phyloP scores from a whole-genome alignment of 2,113 vertebrate species.

The Platycercus adscitus region DNA sequence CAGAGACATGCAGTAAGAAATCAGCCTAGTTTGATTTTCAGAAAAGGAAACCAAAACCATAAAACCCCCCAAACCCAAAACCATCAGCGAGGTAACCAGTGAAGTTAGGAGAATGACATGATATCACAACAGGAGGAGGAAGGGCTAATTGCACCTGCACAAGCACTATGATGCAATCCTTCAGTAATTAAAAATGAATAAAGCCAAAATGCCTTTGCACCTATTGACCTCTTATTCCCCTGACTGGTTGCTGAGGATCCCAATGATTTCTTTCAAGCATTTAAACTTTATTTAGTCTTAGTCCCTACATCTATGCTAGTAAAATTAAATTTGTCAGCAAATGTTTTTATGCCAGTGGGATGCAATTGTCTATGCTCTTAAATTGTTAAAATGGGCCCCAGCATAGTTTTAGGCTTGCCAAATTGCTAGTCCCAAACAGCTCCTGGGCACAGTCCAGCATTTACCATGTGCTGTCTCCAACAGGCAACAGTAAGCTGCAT shows the following conservation, averaged over 20 bases:
- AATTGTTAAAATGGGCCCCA: not conserved
- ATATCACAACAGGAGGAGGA: not conserved
- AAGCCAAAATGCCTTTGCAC: not conserved
- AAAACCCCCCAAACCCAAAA: not conserved
- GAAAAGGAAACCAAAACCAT: not conserved
- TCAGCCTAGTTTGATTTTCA: not conserved
- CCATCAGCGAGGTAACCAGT: not conserved
- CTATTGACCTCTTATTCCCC: not conserved
- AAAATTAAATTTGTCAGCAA: not conserved
- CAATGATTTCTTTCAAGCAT: not conserved
- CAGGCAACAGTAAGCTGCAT: not conserved
- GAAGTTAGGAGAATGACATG: not conserved
- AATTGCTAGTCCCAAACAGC: not conserved
- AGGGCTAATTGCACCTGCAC: not conserved
- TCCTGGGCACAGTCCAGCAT: not conserved
- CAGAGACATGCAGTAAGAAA: not conserved
- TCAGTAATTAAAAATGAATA: not conserved
- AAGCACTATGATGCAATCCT: not conserved
- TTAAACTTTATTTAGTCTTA: not conserved
- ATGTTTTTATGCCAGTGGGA: not conserved
- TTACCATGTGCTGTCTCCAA: not conserved
- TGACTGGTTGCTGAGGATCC: not conserved
- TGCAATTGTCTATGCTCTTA: not conserved
- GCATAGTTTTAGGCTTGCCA: not conserved
- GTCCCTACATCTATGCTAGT: not conserved